Evolutionary conservation across 2,113 vertebrate species (phyloP).

Genomic region (Ibidorhyncha struthersii): DNA sequence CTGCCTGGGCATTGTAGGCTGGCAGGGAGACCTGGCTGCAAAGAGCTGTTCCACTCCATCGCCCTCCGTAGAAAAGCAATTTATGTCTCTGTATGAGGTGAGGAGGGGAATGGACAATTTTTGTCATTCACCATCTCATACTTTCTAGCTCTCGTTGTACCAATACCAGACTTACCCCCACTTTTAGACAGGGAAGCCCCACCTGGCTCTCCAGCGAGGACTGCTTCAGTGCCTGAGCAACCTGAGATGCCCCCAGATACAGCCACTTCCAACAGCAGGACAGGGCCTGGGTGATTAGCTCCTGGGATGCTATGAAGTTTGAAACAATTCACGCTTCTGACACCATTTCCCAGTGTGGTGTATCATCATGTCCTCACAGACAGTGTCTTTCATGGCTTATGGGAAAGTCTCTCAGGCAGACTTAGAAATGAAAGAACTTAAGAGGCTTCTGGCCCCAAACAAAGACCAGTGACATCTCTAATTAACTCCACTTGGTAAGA

Average conservation of each 20-base stretch:
- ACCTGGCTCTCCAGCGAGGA: background rate
- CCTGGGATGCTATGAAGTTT: background rate
- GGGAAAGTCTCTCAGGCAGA: background rate
- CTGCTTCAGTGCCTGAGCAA: background rate
- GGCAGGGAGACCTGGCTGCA: background rate
- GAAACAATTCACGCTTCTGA: background rate
- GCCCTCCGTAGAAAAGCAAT: background rate
- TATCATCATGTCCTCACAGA: background rate
- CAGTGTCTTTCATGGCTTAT: background rate
- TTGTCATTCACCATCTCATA: background rate
- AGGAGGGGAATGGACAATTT: background rate
- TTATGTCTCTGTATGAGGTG: background rate
- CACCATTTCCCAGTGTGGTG: background rate
- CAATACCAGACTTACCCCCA: background rate
- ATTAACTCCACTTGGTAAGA: background rate
- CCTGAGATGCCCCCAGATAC: background rate
- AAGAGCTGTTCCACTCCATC: background rate
- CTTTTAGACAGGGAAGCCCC: background rate
- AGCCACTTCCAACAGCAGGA: background rate
- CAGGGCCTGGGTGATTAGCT: background rate
- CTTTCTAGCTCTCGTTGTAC: background rate
- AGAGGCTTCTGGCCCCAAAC: background rate
- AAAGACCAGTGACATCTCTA: background rate
- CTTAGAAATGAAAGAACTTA: background rate
- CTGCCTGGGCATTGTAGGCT: background rate